These are phyloP conservation scores for Lepidurus apus DNA, from an alignment of 1,140 invertebrate genomes.

Conservation along the genomic window DNA sequence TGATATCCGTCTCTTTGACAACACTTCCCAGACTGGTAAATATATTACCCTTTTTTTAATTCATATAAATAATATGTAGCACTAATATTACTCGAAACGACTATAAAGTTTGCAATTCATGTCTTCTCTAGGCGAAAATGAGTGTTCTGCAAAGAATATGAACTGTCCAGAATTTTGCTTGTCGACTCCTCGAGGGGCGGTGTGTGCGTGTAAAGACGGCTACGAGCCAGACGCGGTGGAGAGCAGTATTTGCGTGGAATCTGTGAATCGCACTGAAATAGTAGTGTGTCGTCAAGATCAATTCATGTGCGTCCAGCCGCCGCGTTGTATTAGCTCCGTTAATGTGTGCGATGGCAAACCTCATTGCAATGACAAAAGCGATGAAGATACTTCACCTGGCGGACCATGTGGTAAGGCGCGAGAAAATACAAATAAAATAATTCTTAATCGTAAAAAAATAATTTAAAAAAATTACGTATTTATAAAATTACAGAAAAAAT, in stretches of 20 bases:
- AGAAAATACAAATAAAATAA: not conserved
- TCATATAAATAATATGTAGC: conserved; percentile 20
- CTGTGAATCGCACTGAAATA: conserved; percentile 39
- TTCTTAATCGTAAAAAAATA: conserved; percentile 22
- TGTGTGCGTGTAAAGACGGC: conserved; percentile 55
- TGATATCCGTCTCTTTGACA: conserved; percentile 58
- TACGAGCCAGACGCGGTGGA: conserved; percentile 38
- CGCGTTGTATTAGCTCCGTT: conserved; percentile 48
- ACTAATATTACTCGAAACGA: too few species aligned
- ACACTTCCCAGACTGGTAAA: conserved; percentile 49
- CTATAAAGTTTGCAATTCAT: not conserved
- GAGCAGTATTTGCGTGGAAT: conserved; percentile 38
- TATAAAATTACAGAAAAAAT: conserved; percentile 37
- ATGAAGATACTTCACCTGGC: conserved; percentile 49
- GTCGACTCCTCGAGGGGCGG: conserved; percentile 44
- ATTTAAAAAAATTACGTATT: not conserved
- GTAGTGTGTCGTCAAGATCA: conserved; percentile 37
- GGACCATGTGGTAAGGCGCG: conserved; percentile 44
- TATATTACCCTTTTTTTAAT: conserved; percentile 31
- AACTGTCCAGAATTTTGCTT: conserved; percentile 56
- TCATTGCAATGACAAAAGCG: conserved; percentile 54
- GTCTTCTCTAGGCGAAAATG: conserved; percentile 45
- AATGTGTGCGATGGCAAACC: conserved; percentile 53
- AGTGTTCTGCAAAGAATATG: conserved; percentile 45
- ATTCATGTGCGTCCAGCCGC: conserved; percentile 46